Conservation (phyloP, 2,888 invertebrate species). For the Trichogramma evanescens region DNA sequence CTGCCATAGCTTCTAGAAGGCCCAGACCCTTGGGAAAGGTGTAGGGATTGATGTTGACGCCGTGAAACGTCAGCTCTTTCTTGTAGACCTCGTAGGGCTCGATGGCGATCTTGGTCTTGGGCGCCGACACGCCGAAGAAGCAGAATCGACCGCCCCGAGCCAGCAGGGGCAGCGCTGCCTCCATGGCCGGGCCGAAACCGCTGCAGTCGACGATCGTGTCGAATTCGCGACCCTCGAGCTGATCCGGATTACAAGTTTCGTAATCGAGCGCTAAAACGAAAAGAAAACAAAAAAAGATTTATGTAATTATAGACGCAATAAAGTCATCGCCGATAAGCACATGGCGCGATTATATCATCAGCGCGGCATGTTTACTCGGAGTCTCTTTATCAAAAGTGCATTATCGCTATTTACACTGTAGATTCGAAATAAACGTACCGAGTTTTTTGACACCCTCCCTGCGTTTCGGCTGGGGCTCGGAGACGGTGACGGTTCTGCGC, state of each 20-base stretch:
- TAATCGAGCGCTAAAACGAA: conserved; percentile 56
- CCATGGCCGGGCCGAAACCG: conserved; percentile 64
- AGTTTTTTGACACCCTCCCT: conserved; percentile 34
- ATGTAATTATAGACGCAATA: not conserved
- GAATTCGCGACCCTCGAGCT: conserved; percentile 52
- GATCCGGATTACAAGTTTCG: conserved; percentile 52
- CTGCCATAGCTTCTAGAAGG: conserved; percentile 58
- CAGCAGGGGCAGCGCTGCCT: conserved; percentile 55
- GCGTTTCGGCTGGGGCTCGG: conserved; percentile 55
- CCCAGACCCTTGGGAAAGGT: conserved; percentile 60
- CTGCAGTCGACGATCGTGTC: conserved; percentile 69
- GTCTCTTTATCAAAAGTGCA: no score
- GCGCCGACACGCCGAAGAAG: conserved; percentile 62
- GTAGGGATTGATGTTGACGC: conserved; percentile 63
- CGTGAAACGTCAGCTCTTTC: conserved; percentile 59
- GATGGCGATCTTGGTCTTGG: conserved; percentile 47
- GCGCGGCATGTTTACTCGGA: no score
- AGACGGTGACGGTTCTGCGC: conserved; percentile 58
- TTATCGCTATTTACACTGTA: not conserved
- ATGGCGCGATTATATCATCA: no score
- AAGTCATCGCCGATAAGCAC: no score
- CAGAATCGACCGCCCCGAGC: conserved; percentile 59
- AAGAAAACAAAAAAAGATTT: not conserved
- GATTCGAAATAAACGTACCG: conserved; percentile 26
- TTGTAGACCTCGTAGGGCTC: conserved; percentile 37